Conservation (phyloP, 2,797 vertebrate genomes). For the Selene dorsalis region DNA sequence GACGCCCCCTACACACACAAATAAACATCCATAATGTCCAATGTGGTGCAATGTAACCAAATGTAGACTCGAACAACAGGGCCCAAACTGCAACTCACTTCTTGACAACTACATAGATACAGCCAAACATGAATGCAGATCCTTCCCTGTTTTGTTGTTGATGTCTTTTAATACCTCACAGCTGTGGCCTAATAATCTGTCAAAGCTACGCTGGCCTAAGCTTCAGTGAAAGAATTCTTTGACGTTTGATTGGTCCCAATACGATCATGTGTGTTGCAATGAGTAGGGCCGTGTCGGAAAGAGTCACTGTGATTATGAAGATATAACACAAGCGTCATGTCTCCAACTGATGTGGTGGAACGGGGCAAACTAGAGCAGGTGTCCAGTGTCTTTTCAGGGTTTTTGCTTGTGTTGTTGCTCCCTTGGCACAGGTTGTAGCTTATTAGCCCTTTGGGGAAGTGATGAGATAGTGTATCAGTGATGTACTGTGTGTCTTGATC, state of each 20-base stretch:
- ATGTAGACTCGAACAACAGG: not conserved
- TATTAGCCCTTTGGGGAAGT: slow-evolving; percentile 15
- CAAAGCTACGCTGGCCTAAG: not conserved
- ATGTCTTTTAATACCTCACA: slow-evolving; percentile 26
- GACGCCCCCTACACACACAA: too few species aligned
- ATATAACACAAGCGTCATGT: not conserved
- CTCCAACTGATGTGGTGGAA: slow-evolving; percentile 15
- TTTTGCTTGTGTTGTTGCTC: slow-evolving; percentile 28
- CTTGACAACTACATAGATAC: not conserved
- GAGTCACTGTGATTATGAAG: not conserved
- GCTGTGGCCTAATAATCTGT: slow-evolving; percentile 6
- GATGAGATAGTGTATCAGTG: slow-evolving; percentile 9
- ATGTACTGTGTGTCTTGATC: not conserved
- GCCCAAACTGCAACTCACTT: not conserved
- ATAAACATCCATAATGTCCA: too few species aligned
- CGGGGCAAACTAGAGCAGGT: slow-evolving; percentile 24
- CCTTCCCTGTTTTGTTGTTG: slow-evolving; percentile 2
- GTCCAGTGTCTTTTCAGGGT: not conserved
- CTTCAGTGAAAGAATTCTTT: not conserved
- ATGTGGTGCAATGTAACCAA: not conserved
- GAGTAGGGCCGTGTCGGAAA: not conserved
- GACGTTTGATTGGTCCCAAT: not conserved
- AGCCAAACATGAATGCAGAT: not conserved
- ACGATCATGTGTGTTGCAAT: slow-evolving; percentile 2
- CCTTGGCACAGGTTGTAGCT: not conserved